Conservation (phyloP, 2,113 vertebrate genomes). For the Bos javanicus region DNA sequence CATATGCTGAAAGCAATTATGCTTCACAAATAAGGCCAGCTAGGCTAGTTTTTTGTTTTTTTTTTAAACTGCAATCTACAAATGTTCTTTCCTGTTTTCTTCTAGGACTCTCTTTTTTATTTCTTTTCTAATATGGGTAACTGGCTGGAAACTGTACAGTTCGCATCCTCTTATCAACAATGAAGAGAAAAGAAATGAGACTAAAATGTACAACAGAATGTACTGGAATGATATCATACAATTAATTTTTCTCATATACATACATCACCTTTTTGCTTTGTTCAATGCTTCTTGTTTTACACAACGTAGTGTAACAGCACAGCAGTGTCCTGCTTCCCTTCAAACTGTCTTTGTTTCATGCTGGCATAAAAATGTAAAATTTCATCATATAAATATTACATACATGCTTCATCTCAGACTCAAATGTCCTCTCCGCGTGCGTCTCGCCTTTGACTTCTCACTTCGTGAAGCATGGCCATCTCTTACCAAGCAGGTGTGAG, state of each 20-base stretch:
- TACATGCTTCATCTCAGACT: conserved; percentile 81
- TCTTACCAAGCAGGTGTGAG: neutral
- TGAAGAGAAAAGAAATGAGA: conserved; percentile 83
- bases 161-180: conserved; percentile 83
- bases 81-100: conserved; percentile 75
- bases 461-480: conserved; percentile 33
- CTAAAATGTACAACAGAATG: conserved; percentile 87
- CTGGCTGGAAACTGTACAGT: conserved; percentile 87
- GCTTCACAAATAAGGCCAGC: conserved; percentile 90
- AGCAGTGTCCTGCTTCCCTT: conserved; percentile 62
- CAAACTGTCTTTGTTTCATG: conserved; percentile 81
- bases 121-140: conserved; percentile 76
- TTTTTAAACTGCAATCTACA: conserved; percentile 82
- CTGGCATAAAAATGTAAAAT: conserved; percentile 78
- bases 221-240: conserved; percentile 88
- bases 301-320: conserved; percentile 80
- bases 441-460: conserved; percentile 27
- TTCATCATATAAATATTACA: conserved; percentile 81
- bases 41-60: conserved; percentile 77
- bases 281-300: conserved; percentile 81
- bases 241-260: conserved; percentile 86
- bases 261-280: conserved; percentile 81
- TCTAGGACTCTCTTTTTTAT: conserved; percentile 68
- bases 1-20: conserved; percentile 92
- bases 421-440: conserved; percentile 54